These are phyloP conservation scores for Bungarus multicinctus DNA, from an alignment of 2,113 vertebrate species.

Conservation along the genomic window DNA sequence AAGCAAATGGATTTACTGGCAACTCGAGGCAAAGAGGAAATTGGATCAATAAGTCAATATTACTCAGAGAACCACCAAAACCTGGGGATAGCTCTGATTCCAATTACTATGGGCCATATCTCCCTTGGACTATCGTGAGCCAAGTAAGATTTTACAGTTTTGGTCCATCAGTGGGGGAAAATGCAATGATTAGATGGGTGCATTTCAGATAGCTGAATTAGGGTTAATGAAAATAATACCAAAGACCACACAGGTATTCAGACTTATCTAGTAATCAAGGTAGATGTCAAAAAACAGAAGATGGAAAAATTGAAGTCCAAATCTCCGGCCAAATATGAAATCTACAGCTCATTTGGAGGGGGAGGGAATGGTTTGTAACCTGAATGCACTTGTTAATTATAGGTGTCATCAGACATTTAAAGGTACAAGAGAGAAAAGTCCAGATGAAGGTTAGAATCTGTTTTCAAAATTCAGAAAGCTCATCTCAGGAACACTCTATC, in stretches of 20 bases:
- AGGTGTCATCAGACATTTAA: not conserved
- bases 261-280: not conserved
- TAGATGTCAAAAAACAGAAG: not conserved
- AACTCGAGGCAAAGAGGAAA: not conserved
- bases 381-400: not conserved
- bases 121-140: not conserved
- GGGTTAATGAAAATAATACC: not conserved
- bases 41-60: not conserved
- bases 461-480: not conserved
- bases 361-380: not conserved
- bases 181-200: not conserved
- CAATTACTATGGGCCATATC: not conserved
- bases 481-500: not conserved
- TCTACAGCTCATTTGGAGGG: not conserved
- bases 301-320: not conserved
- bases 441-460: not conserved
- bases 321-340: not conserved
- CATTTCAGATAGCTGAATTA: not conserved
- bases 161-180: not conserved
- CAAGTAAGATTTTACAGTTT: not conserved
- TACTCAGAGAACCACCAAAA: not conserved
- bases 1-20: not conserved
- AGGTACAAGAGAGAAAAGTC: not conserved
- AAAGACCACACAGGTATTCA: not conserved
- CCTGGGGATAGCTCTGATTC: not conserved